These are phyloP conservation scores for Sesia apiformis DNA, from an alignment of 2,888 invertebrate genomes.

Conservation along the genomic window DNA sequence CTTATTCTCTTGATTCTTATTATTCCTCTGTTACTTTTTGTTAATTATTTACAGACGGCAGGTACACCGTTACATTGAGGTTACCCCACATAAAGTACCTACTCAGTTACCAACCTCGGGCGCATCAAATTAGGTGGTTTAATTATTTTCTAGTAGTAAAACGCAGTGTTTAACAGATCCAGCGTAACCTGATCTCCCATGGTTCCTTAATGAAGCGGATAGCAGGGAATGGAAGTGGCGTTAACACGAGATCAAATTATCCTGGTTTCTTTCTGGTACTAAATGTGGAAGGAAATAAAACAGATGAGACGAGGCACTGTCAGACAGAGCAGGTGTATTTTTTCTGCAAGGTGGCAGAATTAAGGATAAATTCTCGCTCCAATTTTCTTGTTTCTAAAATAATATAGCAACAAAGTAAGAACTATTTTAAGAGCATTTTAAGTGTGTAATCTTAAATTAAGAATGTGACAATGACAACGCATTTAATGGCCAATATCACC, in stretches of 20 bases:
- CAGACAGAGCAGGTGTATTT: constrained; percentile 55
- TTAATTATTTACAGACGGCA: no score
- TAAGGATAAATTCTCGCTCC: constrained; percentile 24
- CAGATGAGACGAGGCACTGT: constrained; percentile 33
- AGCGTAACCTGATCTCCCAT: constrained; percentile 41
- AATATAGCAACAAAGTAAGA: no score
- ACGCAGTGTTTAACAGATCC: constrained; percentile 46
- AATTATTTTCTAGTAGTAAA: constrained; percentile 71
- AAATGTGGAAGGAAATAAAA: constrained; percentile 63
- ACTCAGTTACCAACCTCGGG: constrained; percentile 40
- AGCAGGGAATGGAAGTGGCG: constrained; percentile 18
- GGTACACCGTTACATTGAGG: constrained; percentile 40
- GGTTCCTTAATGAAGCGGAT: constrained; percentile 19
- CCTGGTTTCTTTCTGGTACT: constrained; percentile 45
- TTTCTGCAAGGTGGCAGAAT: constrained; percentile 27
- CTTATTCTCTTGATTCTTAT: no score
- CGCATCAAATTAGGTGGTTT: constrained; percentile 70
- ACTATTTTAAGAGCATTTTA: no score
- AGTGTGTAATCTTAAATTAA: no score
- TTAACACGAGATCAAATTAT: constrained; percentile 42
- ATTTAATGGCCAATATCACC: no score
- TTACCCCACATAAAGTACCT: constrained; percentile 51
- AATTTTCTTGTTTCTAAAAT: no score
- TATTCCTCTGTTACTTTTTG: no score
- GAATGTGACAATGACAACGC: no score